A percentile compares a stretch with the other conserved stretches of the same genome.
These are phyloP conservation scores for Diploptera punctata DNA, from an alignment of 2,888 invertebrate genomes.

Conservation along the genomic window DNA sequence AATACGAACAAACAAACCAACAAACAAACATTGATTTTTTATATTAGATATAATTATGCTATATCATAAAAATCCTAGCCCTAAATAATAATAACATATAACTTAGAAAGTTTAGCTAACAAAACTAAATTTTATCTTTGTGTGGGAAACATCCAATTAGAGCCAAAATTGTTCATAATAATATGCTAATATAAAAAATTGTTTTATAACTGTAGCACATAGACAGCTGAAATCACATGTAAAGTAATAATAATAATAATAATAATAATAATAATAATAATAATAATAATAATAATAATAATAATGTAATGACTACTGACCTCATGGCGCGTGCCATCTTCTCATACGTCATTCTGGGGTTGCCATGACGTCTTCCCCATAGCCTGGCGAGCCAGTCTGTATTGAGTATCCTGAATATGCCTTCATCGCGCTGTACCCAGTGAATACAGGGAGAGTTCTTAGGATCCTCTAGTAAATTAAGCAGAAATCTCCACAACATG, in stretches of 20 bases:
- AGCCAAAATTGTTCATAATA: too few relatives aligned
- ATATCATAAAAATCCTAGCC: too few relatives aligned
- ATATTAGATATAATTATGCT: too few relatives aligned
- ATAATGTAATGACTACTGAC: conserved; percentile 30
- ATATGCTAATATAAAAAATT: too few relatives aligned
- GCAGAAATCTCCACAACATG: conserved; percentile 43
- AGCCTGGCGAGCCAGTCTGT: conserved; percentile 43
- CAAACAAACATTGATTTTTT: too few relatives aligned
- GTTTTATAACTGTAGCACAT: too few relatives aligned
- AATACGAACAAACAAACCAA: too few relatives aligned
- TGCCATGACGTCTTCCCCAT: conserved; percentile 44
- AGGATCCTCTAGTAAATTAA: conserved; percentile 43
- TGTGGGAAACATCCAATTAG: too few relatives aligned
- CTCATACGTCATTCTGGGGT: conserved; percentile 45
- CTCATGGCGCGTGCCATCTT: conserved; percentile 46
- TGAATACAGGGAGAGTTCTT: conserved; percentile 38
- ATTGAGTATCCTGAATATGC: conserved; percentile 44
- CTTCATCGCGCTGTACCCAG: conserved; percentile 44
- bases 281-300: background rate
- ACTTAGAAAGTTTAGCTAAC: too few relatives aligned
- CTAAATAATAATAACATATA: too few relatives aligned
- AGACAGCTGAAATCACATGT: too few relatives aligned
- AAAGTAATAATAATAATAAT: conserved; percentile 5
- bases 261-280: conserved; percentile 8
- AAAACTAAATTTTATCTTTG: too few relatives aligned